Conservation (phyloP, 2,888 invertebrate species). For the Hermaeophaga mercurialis region DNA sequence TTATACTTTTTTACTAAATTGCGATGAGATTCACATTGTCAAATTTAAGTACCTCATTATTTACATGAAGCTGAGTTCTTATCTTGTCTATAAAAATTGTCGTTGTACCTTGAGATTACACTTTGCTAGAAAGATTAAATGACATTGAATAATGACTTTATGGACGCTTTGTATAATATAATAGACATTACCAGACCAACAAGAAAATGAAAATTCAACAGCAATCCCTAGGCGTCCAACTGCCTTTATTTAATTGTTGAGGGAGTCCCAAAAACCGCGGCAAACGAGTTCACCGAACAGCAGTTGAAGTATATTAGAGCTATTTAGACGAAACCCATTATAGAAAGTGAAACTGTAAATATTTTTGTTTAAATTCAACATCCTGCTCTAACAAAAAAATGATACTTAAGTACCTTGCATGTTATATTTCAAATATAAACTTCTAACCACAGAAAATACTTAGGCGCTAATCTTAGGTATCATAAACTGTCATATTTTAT, state of each 20-base stretch:
- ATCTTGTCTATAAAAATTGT: too few species aligned
- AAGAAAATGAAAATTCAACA: not conserved
- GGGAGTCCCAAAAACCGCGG: conserved; percentile 7
- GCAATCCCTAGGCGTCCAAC: conserved; percentile 4
- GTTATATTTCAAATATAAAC: not conserved
- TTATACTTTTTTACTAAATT: too few species aligned
- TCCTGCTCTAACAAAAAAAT: conserved; percentile 6
- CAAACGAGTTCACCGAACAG: not conserved
- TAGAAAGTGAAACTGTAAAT: conserved; percentile 16
- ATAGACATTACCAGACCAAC: too few species aligned
- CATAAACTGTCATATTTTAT: not conserved
- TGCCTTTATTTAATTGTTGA: conserved; percentile 13
- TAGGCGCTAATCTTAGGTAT: not conserved
- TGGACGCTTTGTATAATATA: too few species aligned
- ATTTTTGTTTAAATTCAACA: conserved; percentile 11
- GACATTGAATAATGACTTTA: too few species aligned
- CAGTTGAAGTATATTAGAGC: conserved; percentile 14
- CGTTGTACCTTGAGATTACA: too few species aligned
- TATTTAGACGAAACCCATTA: conserved; percentile 15
- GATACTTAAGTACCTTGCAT: not conserved
- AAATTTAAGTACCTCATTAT: too few species aligned
- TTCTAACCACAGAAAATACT: not conserved
- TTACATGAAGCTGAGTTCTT: too few species aligned
- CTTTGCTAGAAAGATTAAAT: too few species aligned
- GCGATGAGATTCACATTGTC: too few species aligned